A percentile compares a stretch with the other conserved stretches of the same genome.
Conservation (phyloP, 2,797 vertebrate species). For the Manis crassicaudata region DNA sequence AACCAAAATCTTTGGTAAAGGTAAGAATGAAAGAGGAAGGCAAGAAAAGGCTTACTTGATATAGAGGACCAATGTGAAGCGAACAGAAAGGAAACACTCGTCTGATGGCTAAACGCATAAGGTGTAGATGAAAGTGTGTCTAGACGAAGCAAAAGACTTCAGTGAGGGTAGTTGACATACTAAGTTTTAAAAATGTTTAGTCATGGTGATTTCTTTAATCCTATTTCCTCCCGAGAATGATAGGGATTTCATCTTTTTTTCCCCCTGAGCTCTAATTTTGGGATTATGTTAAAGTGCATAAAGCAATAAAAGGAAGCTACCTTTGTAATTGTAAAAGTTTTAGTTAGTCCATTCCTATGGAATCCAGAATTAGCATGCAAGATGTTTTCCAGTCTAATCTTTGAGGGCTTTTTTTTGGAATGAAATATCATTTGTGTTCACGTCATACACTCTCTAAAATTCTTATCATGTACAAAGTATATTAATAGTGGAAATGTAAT, state of each 20-base stretch:
- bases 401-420: slow-evolving; percentile 1
- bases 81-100: neutral
- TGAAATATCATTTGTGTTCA: neutral
- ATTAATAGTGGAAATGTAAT: neutral
- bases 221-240: neutral
- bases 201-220: neutral
- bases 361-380: neutral
- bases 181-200: neutral
- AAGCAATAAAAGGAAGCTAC: neutral
- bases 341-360: neutral
- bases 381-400: neutral
- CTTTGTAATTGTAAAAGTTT: neutral
- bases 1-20: neutral
- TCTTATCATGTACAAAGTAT: neutral
- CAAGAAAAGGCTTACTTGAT: neutral
- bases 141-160: neutral
- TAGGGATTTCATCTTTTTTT: neutral
- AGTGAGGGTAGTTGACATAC: neutral
- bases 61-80: neutral
- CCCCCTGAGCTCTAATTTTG: neutral
- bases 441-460: neutral
- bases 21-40: neutral
- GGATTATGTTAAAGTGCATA: slow-evolving; percentile 11
- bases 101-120: neutral
- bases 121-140: neutral